A percentile compares a stretch with the other conserved stretches of the same genome.
phyloP scores from a whole-genome alignment of 2,113 vertebrate species.

The Anarhynchus alexandrinus region DNA sequence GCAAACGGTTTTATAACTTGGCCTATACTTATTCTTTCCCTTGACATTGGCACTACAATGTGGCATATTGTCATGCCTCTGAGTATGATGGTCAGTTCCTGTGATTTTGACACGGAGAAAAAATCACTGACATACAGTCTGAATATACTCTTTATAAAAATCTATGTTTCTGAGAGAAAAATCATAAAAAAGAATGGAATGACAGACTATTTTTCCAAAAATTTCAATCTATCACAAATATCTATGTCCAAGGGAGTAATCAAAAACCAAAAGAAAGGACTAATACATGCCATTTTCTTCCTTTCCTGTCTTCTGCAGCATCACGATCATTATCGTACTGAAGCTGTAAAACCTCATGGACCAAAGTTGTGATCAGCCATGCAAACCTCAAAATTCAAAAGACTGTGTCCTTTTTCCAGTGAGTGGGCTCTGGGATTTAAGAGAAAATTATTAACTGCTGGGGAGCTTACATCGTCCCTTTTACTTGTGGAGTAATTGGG shows the following conservation, averaged over 20 bases:
- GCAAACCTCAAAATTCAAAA: background rate
- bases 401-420: background rate
- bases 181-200: background rate
- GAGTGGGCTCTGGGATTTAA: background rate
- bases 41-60: background rate
- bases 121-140: background rate
- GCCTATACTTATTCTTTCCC: background rate
- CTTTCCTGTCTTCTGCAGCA: background rate
- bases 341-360: background rate
- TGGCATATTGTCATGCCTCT: background rate
- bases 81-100: background rate
- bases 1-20: background rate
- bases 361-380: background rate
- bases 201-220: background rate
- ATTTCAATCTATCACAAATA: background rate
- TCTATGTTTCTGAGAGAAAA: background rate
- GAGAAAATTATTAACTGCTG: background rate
- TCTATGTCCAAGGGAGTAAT: background rate
- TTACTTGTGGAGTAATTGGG: background rate
- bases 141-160: background rate
- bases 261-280: background rate
- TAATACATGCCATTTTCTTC: background rate
- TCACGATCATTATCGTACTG: background rate
- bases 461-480: background rate
- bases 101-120: background rate